Conservation (phyloP, 2,888 invertebrate species). For the Pachycephus smyrnensis region DNA sequence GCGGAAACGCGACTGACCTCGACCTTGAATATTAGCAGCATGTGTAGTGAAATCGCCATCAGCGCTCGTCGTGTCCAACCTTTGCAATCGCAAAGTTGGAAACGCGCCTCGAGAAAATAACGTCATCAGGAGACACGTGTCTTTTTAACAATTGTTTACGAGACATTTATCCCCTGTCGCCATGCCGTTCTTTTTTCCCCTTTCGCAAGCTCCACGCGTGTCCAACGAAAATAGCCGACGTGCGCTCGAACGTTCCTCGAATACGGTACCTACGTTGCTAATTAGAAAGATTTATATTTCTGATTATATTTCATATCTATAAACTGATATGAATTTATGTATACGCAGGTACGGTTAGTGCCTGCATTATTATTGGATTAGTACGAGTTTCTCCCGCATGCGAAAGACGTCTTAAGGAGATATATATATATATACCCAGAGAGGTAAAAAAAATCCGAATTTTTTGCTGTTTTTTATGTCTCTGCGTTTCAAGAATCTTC, state of each 20-base stretch:
- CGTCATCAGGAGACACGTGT: background rate
- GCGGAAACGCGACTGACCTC: background rate
- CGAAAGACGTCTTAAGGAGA: background rate
- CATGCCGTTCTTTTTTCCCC: background rate
- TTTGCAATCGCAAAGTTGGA: background rate
- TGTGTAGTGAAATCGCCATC: background rate
- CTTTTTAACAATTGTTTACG: background rate
- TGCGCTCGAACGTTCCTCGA: background rate
- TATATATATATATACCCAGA: too few relatives aligned
- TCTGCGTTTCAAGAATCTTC: too few relatives aligned
- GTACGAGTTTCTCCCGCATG: background rate
- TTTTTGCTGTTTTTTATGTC: too few relatives aligned
- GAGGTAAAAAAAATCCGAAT: too few relatives aligned
- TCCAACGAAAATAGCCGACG: background rate
- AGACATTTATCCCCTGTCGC: background rate
- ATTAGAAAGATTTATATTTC: background rate
- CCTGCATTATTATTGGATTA: background rate
- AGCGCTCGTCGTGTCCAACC: background rate
- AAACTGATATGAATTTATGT: background rate
- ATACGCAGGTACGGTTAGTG: background rate
- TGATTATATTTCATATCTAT: too few relatives aligned
- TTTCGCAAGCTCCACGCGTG: background rate
- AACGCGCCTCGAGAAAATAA: background rate
- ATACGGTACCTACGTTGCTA: background rate
- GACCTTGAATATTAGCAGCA: background rate